Percentiles rank a stretch among this genome's conserved stretches.
These are phyloP conservation scores for Amniataba percoides DNA, from an alignment of 2,797 vertebrate species.

Conservation along the genomic window DNA sequence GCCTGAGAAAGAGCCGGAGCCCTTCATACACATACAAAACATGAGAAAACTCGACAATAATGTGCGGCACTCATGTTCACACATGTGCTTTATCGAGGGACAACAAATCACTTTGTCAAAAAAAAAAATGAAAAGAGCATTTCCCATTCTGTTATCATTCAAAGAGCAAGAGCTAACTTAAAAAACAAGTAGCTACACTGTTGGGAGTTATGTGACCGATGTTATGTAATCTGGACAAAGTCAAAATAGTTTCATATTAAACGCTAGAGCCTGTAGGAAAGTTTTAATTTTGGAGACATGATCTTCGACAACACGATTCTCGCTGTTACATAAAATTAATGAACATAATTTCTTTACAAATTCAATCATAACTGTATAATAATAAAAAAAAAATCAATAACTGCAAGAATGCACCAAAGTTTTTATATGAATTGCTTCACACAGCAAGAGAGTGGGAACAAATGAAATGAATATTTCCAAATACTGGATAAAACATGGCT, in stretches of 20 bases:
- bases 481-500: neutral
- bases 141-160: too few species aligned
- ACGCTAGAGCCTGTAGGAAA: neutral
- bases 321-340: neutral
- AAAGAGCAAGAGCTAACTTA: neutral
- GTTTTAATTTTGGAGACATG: neutral
- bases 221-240: neutral
- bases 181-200: neutral
- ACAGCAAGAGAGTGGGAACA: neutral
- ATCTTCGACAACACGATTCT: neutral
- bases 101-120: too few species aligned
- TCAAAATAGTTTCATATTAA: neutral
- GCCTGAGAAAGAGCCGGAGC: constrained; percentile 14
- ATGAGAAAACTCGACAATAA: neutral
- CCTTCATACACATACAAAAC: constrained; percentile 18
- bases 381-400: neutral
- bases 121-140: too few species aligned
- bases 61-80: neutral
- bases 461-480: neutral
- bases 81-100: neutral
- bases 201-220: too few species aligned
- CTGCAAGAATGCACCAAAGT: neutral
- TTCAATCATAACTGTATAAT: too few species aligned
- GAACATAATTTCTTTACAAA: neutral
- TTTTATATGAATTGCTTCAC: neutral